These are phyloP conservation scores for Myoxocephalus aenaeus DNA, from an alignment of 2,797 vertebrate genomes.

Conservation along the genomic window DNA sequence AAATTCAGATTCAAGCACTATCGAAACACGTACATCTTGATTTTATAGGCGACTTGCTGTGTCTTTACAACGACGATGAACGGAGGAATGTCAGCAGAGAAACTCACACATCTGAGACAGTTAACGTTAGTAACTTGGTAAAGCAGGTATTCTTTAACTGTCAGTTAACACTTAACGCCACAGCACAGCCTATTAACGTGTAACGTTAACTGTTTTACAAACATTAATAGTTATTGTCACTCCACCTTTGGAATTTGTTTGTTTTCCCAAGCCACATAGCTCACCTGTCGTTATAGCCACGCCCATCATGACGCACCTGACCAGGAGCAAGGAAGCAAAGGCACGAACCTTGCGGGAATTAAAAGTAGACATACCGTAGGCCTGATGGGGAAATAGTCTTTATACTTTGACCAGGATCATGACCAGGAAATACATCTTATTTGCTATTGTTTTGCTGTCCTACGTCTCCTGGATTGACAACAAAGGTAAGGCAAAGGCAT, in stretches of 20 bases:
- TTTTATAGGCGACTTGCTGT: background rate
- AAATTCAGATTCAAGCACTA: background rate
- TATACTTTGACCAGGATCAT: slow-evolving; percentile 33
- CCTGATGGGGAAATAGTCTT: background rate
- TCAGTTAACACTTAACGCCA: background rate
- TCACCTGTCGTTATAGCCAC: slow-evolving; percentile 45
- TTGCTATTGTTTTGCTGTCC: slow-evolving; percentile 30
- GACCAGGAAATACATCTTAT: slow-evolving; percentile 15
- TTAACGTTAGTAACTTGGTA: background rate
- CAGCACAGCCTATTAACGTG: background rate
- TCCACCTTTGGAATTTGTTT: background rate
- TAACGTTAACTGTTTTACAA: background rate
- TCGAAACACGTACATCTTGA: rapidly evolving
- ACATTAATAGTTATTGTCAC: background rate
- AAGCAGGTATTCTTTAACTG: background rate
- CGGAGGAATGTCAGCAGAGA: background rate
- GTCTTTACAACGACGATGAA: background rate
- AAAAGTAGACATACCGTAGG: rapidly evolving
- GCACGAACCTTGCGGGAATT: background rate
- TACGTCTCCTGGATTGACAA: slow-evolving; percentile 38
- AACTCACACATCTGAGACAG: too few species aligned
- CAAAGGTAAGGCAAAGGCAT: slow-evolving; percentile 61
- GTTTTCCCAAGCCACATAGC: background rate
- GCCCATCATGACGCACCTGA: slow-evolving; percentile 53
- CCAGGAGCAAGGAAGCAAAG: background rate